phyloP scores from a whole-genome alignment of 2,113 vertebrate species.

The Dicaeum eximium region DNA sequence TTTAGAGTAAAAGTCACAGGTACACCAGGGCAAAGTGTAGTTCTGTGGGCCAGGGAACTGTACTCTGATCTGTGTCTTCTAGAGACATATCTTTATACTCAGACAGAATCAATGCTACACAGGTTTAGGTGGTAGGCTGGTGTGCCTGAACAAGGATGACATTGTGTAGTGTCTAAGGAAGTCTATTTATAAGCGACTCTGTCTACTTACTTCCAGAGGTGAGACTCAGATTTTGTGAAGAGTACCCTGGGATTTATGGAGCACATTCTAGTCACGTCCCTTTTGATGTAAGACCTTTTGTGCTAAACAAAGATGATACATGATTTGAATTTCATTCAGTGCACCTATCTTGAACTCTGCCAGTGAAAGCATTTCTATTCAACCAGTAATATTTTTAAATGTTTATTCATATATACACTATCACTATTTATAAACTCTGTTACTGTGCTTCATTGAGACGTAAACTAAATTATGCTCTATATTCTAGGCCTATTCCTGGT shows the following conservation, averaged over 20 bases:
- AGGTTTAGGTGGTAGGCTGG: neutral
- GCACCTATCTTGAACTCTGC: neutral
- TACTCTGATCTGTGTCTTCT: neutral
- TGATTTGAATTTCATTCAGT: neutral
- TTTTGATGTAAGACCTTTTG: neutral
- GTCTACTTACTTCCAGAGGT: neutral
- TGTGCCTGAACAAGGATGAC: neutral
- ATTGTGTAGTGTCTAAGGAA: neutral
- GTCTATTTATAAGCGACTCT: neutral
- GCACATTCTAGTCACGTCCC: neutral
- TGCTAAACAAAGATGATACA: neutral
- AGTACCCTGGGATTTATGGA: neutral
- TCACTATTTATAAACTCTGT: neutral
- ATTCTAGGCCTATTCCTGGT: constrained; percentile 91
- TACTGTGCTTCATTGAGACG: neutral
- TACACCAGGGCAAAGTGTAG: neutral
- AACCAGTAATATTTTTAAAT: neutral
- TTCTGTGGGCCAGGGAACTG: neutral
- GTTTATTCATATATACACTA: neutral
- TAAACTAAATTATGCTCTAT: constrained; percentile 40
- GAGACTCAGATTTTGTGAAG: neutral
- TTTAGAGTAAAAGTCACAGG: neutral
- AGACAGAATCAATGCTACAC: neutral
- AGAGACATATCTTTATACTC: neutral
- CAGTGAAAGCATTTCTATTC: neutral